phyloP scores from a whole-genome alignment of 1,140 invertebrate genomes.

The Drosophila nikananu region DNA sequence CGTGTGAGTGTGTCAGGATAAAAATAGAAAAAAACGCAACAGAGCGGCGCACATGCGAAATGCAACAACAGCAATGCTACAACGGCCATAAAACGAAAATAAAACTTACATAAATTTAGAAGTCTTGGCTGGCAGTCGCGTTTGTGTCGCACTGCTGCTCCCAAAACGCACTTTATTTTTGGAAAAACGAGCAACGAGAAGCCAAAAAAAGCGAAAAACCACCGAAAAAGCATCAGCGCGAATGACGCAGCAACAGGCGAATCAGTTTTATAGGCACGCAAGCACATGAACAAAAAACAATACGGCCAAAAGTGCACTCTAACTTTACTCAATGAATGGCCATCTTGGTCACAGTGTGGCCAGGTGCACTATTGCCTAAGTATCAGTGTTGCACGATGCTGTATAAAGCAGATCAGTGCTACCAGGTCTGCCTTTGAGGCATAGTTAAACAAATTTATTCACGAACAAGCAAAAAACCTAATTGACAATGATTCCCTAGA shows the following conservation, averaged over 20 bases:
- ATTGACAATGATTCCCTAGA: background rate
- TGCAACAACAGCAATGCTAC: slow-evolving; percentile 43
- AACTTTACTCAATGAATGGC: slow-evolving; percentile 8
- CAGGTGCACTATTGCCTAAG: background rate
- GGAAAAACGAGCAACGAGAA: slow-evolving; percentile 52
- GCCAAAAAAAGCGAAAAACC: slow-evolving; percentile 26
- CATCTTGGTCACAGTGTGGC: slow-evolving; percentile 12
- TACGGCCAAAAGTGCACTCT: slow-evolving; percentile 24
- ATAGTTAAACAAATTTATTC: background rate
- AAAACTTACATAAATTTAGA: slow-evolving; percentile 83
- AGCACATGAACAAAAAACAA: slow-evolving; percentile 16
- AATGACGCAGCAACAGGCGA: slow-evolving; percentile 43
- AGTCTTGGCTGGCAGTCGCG: slow-evolving; percentile 44
- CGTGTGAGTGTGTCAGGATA: slow-evolving; percentile 37
- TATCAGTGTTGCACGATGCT: background rate
- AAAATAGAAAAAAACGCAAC: slow-evolving; percentile 60
- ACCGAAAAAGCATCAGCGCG: slow-evolving; percentile 17
- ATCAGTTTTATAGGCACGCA: slow-evolving; percentile 29
- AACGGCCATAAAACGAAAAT: slow-evolving; percentile 78
- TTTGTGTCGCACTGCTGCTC: slow-evolving; percentile 74
- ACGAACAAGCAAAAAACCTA: background rate
- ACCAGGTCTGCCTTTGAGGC: too few species aligned
- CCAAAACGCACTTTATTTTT: slow-evolving; percentile 81
- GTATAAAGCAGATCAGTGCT: too few species aligned
- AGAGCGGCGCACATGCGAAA: slow-evolving; percentile 52